phyloP scores from a whole-genome alignment of 2,113 vertebrate species.

The Hemichromis elongatus region DNA sequence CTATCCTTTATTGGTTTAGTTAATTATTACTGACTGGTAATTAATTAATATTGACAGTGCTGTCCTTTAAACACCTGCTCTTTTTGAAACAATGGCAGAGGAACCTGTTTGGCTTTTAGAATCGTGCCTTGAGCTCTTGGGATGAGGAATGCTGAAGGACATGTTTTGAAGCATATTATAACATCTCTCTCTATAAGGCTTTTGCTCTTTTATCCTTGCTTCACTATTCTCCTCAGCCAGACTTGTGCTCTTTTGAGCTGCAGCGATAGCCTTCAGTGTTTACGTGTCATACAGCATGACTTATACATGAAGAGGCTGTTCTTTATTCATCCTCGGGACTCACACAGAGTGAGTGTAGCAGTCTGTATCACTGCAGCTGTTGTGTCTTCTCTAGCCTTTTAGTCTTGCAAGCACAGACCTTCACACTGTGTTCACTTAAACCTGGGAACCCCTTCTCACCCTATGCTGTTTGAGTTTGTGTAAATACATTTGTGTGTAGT shows the following conservation, averaged over 20 bases:
- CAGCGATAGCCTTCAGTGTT: constrained; percentile 48
- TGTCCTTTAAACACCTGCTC: not conserved
- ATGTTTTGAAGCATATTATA: constrained; percentile 46
- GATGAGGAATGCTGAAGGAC: constrained; percentile 36
- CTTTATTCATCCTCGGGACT: constrained; percentile 57
- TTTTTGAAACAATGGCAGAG: not conserved
- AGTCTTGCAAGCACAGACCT: constrained; percentile 6
- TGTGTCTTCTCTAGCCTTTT: constrained; percentile 35
- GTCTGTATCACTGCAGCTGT: constrained; percentile 28
- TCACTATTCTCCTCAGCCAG: constrained; percentile 21
- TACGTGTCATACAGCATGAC: constrained; percentile 53
- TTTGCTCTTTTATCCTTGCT: constrained; percentile 39
- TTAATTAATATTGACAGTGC: not conserved
- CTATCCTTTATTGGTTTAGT: not conserved
- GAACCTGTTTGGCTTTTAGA: constrained; percentile 17
- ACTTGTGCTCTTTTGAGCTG: constrained; percentile 25
- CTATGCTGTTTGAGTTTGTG: not conserved
- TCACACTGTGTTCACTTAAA: not conserved
- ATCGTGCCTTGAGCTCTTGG: constrained; percentile 23
- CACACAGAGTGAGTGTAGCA: constrained; percentile 4
- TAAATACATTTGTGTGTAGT: not conserved
- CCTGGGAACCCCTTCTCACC: not conserved
- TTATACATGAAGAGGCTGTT: constrained; percentile 59
- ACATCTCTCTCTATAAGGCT: constrained; percentile 30
- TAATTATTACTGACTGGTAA: not conserved